phyloP scores from a whole-genome alignment of 2,888 invertebrate species.

The Zhengitettix transpicula region DNA sequence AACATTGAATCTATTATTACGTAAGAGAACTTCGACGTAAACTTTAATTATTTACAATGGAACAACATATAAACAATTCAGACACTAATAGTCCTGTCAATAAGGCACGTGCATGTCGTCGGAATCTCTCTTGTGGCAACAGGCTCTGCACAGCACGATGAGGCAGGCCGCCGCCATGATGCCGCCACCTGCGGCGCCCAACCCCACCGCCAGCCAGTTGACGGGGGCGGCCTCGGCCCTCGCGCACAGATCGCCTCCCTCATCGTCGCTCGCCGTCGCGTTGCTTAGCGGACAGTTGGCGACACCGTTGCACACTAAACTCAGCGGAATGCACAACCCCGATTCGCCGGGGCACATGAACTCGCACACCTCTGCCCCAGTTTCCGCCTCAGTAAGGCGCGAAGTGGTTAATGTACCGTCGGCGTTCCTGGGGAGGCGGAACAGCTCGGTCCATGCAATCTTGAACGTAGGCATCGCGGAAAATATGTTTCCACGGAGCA shows the following conservation, averaged over 20 bases:
- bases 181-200: background rate
- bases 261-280: background rate
- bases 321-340: constrained; percentile 65
- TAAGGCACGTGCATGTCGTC: background rate
- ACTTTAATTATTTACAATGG: too few species aligned
- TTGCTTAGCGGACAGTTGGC: constrained; percentile 64
- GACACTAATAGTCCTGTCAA: too few species aligned
- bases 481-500: constrained; percentile 16
- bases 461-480: constrained; percentile 74
- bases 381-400: constrained; percentile 40
- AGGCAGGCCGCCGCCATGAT: background rate
- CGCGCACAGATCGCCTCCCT: background rate
- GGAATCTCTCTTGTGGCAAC: background rate
- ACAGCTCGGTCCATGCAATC: constrained; percentile 79
- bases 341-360: constrained; percentile 77
- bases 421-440: constrained; percentile 67
- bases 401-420: constrained; percentile 68
- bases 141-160: background rate
- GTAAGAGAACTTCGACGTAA: too few species aligned
- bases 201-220: background rate
- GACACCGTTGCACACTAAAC: constrained; percentile 73
- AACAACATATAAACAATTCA: too few species aligned
- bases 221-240: background rate
- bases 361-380: constrained; percentile 47
- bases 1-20: too few species aligned